phyloP scores from a whole-genome alignment of 2,888 invertebrate species.

The Plebejus melissa region DNA sequence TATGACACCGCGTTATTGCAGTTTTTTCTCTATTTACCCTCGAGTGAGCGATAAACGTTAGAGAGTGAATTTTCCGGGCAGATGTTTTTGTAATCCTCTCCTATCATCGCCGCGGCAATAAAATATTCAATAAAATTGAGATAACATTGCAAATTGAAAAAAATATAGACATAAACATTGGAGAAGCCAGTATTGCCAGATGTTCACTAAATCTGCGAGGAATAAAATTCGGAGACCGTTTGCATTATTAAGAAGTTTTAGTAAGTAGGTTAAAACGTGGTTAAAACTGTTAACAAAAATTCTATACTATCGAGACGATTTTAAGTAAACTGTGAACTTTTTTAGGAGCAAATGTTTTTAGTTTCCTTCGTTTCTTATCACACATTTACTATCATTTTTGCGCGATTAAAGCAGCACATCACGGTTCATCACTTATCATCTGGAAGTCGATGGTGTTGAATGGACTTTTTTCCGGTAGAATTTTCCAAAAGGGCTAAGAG shows the following conservation, averaged over 20 bases:
- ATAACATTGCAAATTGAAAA: slow-evolving; percentile 35
- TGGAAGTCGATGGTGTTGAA: slow-evolving; percentile 41
- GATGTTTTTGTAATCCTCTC: slow-evolving; percentile 71
- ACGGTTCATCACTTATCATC: slow-evolving; percentile 37
- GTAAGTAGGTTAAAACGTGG: too few relatives aligned
- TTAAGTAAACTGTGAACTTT: too few relatives aligned
- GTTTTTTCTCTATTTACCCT: slow-evolving; percentile 75
- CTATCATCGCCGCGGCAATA: slow-evolving; percentile 48
- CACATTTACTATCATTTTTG: background rate
- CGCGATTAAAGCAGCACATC: slow-evolving; percentile 10
- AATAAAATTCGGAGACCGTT: too few relatives aligned
- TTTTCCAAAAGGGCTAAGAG: slow-evolving; percentile 46
- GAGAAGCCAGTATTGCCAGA: background rate
- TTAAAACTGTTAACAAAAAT: too few relatives aligned
- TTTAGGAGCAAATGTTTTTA: background rate
- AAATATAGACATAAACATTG: background rate
- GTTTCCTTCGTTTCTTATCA: background rate
- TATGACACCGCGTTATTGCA: slow-evolving; percentile 78
- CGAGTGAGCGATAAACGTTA: slow-evolving; percentile 62
- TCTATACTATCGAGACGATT: too few relatives aligned
- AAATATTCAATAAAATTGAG: slow-evolving; percentile 66
- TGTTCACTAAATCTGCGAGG: background rate
- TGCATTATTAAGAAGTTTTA: too few relatives aligned
- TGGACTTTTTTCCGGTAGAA: slow-evolving; percentile 45
- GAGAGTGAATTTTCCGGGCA: slow-evolving; percentile 77